phyloP scores from a whole-genome alignment of 2,888 invertebrate genomes.

The Netelia fuscicornis region DNA sequence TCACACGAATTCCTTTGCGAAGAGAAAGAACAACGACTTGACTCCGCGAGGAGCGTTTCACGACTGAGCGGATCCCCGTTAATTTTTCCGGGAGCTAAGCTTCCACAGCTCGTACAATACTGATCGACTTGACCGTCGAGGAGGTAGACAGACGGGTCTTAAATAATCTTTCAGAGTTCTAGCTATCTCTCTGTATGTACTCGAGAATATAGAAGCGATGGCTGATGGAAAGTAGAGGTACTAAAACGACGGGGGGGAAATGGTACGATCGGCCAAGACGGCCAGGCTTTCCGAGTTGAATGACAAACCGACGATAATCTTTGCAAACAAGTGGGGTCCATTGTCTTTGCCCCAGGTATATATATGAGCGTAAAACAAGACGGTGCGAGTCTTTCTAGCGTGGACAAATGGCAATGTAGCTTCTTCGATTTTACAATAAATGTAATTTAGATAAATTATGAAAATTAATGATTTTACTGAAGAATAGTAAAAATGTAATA shows the following conservation, averaged over 20 bases:
- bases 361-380: background rate
- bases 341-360: conserved; percentile 63
- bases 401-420: background rate
- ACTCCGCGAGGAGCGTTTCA: conserved; percentile 16
- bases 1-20: background rate
- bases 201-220: conserved; percentile 56
- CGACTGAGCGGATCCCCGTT: conserved; percentile 35
- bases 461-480: too few species aligned
- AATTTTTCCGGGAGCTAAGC: conserved; percentile 27
- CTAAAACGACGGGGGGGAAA: conserved; percentile 27
- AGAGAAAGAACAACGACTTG: conserved; percentile 8
- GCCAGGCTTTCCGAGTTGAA: conserved; percentile 59
- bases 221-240: conserved; percentile 19
- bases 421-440: background rate
- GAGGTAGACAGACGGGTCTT: conserved; percentile 14
- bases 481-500: too few species aligned
- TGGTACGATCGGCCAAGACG: conserved; percentile 13
- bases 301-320: conserved; percentile 71
- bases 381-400: background rate
- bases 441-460: background rate
- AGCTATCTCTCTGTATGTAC: conserved; percentile 41
- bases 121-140: conserved; percentile 49
- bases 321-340: conserved; percentile 67
- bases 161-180: conserved; percentile 7
- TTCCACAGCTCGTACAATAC: conserved; percentile 27